Percentiles rank a stretch among this genome's conserved stretches.
These are phyloP conservation scores for Lepidurus arcticus DNA, from an alignment of 1,140 invertebrate genomes.

Conservation along the genomic window DNA sequence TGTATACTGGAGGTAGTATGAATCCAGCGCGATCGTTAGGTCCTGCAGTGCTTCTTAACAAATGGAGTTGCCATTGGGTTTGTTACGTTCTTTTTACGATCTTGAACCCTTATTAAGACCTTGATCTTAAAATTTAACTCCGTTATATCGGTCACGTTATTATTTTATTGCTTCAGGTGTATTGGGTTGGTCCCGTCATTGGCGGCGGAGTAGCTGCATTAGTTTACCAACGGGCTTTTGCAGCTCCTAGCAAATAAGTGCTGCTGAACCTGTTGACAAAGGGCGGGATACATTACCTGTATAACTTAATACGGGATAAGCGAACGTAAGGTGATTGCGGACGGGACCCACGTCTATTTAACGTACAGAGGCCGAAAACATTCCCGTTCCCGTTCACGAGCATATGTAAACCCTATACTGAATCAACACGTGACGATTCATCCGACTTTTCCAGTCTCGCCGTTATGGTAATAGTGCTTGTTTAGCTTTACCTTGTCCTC, in stretches of 20 bases:
- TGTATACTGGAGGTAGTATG: conserved; percentile 80
- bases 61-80: conserved; percentile 77
- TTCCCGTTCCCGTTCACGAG: too few species aligned
- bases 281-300: conserved; percentile 40
- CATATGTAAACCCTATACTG: too few species aligned
- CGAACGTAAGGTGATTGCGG: conserved; percentile 31
- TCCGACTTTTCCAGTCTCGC: too few species aligned
- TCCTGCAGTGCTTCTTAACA: conserved; percentile 68
- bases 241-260: conserved; percentile 50
- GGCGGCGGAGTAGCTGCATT: conserved; percentile 70
- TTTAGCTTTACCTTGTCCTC: too few species aligned
- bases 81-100: conserved; percentile 41
- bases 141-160: neutral
- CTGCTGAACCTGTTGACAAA: conserved; percentile 45
- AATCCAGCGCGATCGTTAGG: conserved; percentile 83
- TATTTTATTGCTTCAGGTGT: conserved; percentile 54
- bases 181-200: conserved; percentile 77
- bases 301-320: conserved; percentile 25
- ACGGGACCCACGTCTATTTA: conserved; percentile 30
- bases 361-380: neutral
- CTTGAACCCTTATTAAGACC: too few species aligned
- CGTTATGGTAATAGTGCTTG: too few species aligned
- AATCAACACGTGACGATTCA: too few species aligned
- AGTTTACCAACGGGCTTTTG: conserved; percentile 66
- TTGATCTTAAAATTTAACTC: too few species aligned